These are phyloP conservation scores for Danio choprae DNA, from an alignment of 2,797 vertebrate genomes.

Conservation along the genomic window DNA sequence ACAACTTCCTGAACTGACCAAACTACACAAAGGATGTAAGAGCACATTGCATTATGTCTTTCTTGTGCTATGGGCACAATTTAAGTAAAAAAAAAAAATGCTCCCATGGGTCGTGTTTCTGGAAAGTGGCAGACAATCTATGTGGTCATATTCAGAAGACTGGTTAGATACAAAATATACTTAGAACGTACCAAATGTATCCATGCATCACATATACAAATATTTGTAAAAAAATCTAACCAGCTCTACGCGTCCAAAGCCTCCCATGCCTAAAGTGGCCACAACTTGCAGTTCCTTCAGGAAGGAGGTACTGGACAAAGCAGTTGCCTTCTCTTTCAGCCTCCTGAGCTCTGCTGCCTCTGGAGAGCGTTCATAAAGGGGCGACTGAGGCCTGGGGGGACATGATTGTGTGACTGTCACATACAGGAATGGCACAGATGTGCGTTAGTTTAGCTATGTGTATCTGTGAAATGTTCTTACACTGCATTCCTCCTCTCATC, in stretches of 20 bases:
- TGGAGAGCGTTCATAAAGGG: slow-evolving; percentile 65
- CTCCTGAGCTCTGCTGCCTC: slow-evolving; percentile 71
- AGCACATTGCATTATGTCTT: too few species aligned
- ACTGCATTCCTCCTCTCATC: slow-evolving; percentile 78
- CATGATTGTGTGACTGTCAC: slow-evolving; percentile 11
- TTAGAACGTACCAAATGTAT: too few species aligned
- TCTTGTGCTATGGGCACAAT: too few species aligned
- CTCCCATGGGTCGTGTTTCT: too few species aligned
- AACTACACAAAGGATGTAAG: too few species aligned
- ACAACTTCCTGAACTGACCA: too few species aligned
- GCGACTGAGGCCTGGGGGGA: slow-evolving; percentile 70
- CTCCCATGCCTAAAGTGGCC: slow-evolving; percentile 80
- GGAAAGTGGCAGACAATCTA: too few species aligned
- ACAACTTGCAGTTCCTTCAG: slow-evolving; percentile 76
- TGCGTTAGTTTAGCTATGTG: neutral
- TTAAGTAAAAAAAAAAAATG: too few species aligned
- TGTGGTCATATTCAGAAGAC: too few species aligned
- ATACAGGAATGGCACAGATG: neutral
- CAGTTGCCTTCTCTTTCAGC: slow-evolving; percentile 71
- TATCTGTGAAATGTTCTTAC: slow-evolving; percentile 64
- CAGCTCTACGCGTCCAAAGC: slow-evolving; percentile 84
- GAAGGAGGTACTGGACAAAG: slow-evolving; percentile 69
- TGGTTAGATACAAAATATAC: too few species aligned
- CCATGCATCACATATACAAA: neutral
- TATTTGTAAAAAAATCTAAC: slow-evolving; percentile 64